These are phyloP conservation scores for Lysandra bellargus DNA, from an alignment of 2,888 invertebrate genomes.

Conservation along the genomic window DNA sequence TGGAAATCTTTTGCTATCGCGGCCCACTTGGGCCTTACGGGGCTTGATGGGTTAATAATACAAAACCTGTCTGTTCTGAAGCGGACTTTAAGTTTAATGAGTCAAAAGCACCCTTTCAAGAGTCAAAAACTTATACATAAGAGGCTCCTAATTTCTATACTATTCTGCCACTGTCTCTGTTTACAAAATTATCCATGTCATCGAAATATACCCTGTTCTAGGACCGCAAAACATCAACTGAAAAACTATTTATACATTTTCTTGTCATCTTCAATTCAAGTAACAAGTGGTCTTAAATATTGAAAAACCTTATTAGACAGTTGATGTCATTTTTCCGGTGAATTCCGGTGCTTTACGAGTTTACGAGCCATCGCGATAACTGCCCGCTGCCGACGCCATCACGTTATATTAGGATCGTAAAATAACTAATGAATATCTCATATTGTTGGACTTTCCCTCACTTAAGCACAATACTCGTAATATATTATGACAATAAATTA, in stretches of 20 bases:
- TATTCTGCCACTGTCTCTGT: not conserved
- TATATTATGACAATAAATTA: not conserved
- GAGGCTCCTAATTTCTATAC: not conserved
- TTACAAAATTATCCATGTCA: not conserved
- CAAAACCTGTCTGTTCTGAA: not conserved
- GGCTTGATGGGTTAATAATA: too few species aligned
- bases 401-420: not conserved
- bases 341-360: constrained; percentile 40
- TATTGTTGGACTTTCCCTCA: not conserved
- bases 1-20: too few species aligned
- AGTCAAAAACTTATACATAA: not conserved
- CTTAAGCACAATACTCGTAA: not conserved
- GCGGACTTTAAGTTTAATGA: not conserved
- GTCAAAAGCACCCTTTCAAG: too few species aligned
- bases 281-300: not conserved
- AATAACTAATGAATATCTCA: constrained; percentile 18
- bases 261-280: not conserved
- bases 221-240: too few species aligned
- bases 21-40: too few species aligned
- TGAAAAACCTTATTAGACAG: constrained; percentile 8
- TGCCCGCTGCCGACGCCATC: constrained; percentile 31
- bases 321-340: constrained; percentile 40
- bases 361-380: constrained; percentile 37
- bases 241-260: not conserved
- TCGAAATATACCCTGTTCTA: too few species aligned